Percentiles rank a stretch among this genome's conserved stretches.
phyloP scores from a whole-genome alignment of 2,797 vertebrate genomes.

The Natrix natrix region DNA sequence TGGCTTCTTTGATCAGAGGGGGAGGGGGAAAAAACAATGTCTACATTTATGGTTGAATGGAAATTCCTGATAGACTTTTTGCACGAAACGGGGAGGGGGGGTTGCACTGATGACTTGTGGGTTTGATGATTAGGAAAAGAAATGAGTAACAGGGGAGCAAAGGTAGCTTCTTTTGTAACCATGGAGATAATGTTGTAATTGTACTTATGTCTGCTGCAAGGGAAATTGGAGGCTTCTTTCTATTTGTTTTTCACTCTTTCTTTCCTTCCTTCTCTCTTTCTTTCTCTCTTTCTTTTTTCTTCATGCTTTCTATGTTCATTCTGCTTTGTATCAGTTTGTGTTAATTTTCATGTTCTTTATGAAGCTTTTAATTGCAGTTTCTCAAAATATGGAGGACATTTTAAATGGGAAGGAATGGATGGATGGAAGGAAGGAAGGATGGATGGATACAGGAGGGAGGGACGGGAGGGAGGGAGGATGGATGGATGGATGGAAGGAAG shows the following conservation, averaged over 20 bases:
- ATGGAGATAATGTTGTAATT: neutral
- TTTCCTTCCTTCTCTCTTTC: neutral
- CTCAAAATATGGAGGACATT: neutral
- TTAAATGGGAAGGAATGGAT: neutral
- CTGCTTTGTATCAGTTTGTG: neutral
- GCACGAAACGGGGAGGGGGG: accelerated
- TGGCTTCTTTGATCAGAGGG: neutral
- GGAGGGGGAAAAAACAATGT: accelerated
- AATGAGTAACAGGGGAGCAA: neutral
- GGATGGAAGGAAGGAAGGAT: no score
- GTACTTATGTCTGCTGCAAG: neutral
- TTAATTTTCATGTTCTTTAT: neutral
- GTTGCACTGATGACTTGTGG: neutral
- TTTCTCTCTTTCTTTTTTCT: neutral
- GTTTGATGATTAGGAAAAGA: neutral
- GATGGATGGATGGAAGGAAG: no score
- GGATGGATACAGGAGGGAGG: neutral
- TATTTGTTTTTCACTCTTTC: neutral
- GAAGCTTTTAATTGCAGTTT: neutral
- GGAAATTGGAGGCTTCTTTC: neutral
- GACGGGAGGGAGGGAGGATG: neutral
- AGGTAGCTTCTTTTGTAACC: neutral
- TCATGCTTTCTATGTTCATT: neutral
- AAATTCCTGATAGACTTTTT: neutral
- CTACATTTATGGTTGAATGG: neutral